Conservation (phyloP, 53 echinoderm and acorn worm species). For the Temnopleurus reevesii region DNA sequence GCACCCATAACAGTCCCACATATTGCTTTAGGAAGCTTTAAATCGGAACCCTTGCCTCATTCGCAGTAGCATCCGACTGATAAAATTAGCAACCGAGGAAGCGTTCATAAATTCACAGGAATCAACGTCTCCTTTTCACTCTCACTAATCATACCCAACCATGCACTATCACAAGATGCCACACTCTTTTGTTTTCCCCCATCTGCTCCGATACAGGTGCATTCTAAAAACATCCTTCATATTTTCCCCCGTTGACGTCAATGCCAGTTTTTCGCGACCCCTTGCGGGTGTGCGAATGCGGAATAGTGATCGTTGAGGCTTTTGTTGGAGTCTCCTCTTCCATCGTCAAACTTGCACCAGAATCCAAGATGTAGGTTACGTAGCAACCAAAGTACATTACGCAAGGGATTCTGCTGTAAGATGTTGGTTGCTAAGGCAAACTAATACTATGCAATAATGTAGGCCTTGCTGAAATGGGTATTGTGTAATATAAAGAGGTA, state of each 20-base stretch:
- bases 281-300: not conserved
- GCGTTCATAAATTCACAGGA: not conserved
- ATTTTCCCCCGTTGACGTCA: constrained; percentile 10
- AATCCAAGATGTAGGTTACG: not conserved
- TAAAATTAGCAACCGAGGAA: constrained; percentile 1
- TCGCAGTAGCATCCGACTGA: not conserved
- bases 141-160: not conserved
- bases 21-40: not conserved
- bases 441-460: no score
- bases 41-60: not conserved
- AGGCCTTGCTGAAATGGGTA: no score
- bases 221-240: constrained; percentile 12
- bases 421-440: not conserved
- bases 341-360: not conserved
- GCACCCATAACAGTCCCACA: not conserved
- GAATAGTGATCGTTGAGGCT: not conserved
- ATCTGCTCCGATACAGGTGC: constrained; percentile 21
- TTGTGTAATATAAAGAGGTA: no score
- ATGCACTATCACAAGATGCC: not conserved
- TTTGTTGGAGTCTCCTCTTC: not conserved
- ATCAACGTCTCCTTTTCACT: not conserved
- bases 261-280: not conserved
- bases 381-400: not conserved
- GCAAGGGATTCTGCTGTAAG: not conserved
- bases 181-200: not conserved